Evolutionary conservation across 92 coral and sea anemone genomes (phyloP).

Genomic region (Zoanthus sansibaricus): DNA sequence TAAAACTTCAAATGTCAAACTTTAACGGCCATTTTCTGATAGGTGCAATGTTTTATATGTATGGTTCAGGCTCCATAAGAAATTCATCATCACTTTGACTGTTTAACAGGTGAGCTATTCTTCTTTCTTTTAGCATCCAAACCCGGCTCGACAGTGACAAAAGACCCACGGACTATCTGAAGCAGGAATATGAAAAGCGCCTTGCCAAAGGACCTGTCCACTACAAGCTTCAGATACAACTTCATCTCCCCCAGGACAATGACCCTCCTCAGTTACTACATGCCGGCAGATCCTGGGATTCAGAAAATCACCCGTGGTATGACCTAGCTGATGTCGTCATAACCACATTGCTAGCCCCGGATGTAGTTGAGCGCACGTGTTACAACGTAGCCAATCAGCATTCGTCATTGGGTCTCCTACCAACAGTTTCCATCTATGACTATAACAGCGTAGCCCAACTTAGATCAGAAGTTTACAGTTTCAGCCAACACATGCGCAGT

Average conservation of each 20-base stretch:
- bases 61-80: too few species aligned
- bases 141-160: constrained; percentile 46
- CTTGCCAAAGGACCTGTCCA: constrained; percentile 38
- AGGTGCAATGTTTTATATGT: too few species aligned
- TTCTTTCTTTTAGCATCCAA: background rate
- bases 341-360: constrained; percentile 29
- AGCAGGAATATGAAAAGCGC: constrained; percentile 28
- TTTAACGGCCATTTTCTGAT: too few species aligned
- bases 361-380: constrained; percentile 40
- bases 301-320: constrained; percentile 45
- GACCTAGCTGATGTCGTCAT: constrained; percentile 34
- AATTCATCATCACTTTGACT: too few species aligned
- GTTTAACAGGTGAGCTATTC: too few species aligned
- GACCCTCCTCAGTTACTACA: constrained; percentile 48
- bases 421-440: constrained; percentile 76
- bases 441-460: constrained; percentile 66
- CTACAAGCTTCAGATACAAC: constrained; percentile 49
- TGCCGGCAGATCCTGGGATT: constrained; percentile 54
- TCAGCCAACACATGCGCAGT: constrained; percentile 67
- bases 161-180: constrained; percentile 41
- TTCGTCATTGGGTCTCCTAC: constrained; percentile 56
- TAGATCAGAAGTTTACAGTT: constrained; percentile 67
- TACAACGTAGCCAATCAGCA: constrained; percentile 57
- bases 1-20: too few species aligned
- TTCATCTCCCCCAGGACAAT: constrained; percentile 24